Evolutionary conservation across 2,888 invertebrate species (phyloP).

Genomic region (Rhagium mordax): DNA sequence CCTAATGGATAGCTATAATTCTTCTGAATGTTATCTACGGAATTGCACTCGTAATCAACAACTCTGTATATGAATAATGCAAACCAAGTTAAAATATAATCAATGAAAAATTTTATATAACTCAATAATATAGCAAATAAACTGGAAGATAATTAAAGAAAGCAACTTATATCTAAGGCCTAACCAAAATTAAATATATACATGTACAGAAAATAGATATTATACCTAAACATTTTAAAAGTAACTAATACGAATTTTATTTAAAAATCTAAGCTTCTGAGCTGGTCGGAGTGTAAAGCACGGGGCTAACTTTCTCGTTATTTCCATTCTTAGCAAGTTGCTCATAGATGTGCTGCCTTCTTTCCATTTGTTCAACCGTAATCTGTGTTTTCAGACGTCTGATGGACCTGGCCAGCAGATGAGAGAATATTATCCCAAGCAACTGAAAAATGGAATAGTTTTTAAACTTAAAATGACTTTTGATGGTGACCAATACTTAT

Average conservation of each 20-base stretch:
- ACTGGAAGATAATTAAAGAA: neutral
- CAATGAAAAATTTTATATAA: neutral
- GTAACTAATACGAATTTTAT: too few species aligned
- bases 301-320: slow-evolving; percentile 59
- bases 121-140: neutral
- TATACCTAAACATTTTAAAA: neutral
- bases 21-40: neutral
- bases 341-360: slow-evolving; percentile 72
- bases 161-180: neutral
- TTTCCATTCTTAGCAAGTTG: slow-evolving; percentile 56
- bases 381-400: slow-evolving; percentile 83
- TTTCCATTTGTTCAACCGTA: slow-evolving; percentile 80
- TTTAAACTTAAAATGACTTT: too few species aligned
- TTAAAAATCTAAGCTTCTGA: slow-evolving; percentile 55
- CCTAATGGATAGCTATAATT: neutral
- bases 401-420: slow-evolving; percentile 89
- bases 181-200: neutral
- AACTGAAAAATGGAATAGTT: slow-evolving; percentile 73
- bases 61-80: neutral
- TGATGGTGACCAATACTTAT: too few species aligned
- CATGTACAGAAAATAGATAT: neutral
- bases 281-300: slow-evolving; percentile 58
- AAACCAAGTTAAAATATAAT: too few species aligned
- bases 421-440: slow-evolving; percentile 90
- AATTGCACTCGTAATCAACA: neutral